Evolutionary conservation across 2,888 invertebrate genomes (phyloP).

Genomic region (Platycheirus albimanus): DNA sequence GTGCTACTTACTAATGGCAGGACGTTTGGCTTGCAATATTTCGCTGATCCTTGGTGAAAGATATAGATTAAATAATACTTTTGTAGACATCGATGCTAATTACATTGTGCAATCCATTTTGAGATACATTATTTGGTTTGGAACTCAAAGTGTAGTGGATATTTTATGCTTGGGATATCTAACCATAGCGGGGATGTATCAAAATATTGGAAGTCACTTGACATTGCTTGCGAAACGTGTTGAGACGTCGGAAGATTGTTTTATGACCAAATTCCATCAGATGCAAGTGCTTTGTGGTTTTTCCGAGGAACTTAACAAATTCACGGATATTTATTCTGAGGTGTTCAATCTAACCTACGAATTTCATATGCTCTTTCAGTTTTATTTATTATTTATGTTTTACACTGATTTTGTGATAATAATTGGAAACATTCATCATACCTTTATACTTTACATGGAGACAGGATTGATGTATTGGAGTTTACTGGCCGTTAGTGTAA

Average conservation of each 20-base stretch:
- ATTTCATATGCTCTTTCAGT: slow-evolving; percentile 77
- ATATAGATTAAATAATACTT: background rate
- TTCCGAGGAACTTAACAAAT: slow-evolving; percentile 77
- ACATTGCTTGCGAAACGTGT: slow-evolving; percentile 3
- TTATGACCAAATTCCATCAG: slow-evolving; percentile 75
- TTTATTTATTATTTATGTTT: slow-evolving; percentile 78
- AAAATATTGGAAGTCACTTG: slow-evolving; percentile 10
- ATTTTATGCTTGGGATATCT: slow-evolving; percentile 22
- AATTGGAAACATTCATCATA: slow-evolving; percentile 77
- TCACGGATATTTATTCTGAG: slow-evolving; percentile 76
- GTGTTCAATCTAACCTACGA: slow-evolving; percentile 76
- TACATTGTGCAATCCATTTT: background rate
- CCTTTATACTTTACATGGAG: slow-evolving; percentile 75
- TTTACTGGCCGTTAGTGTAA: slow-evolving; percentile 71
- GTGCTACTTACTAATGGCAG: background rate
- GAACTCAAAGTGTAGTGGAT: slow-evolving; percentile 1
- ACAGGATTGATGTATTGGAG: slow-evolving; percentile 60
- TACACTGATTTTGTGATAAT: slow-evolving; percentile 78
- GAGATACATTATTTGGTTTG: slow-evolving; percentile 2
- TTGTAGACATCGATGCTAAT: background rate
- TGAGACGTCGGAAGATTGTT: background rate
- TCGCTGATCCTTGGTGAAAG: background rate
- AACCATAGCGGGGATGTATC: background rate
- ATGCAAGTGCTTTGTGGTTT: slow-evolving; percentile 78
- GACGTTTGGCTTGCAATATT: background rate